Evolutionary conservation across 2,797 vertebrate species (phyloP), one percentile per base, ranked within the genome.

Genomic region (Tadarida brasiliensis): DNA sequence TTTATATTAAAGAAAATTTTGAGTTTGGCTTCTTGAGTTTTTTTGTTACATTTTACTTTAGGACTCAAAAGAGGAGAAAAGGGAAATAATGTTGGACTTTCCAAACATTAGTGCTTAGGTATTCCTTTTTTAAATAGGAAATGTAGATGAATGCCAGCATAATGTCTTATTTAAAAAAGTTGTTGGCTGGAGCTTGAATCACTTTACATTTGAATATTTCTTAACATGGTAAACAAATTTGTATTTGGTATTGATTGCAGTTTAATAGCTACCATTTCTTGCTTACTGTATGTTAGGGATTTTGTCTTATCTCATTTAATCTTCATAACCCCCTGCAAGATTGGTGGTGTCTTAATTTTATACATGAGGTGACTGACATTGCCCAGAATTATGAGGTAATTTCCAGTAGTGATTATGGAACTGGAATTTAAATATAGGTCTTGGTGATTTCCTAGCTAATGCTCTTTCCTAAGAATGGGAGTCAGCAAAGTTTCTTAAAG

Each of bases 191-290:
- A 28, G 47, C 30, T 80, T 95, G 39, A 93, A 61, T 96, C 65
- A n/a, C 12, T 74, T 85, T 80, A 33, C 19, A 67, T 91, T 90
- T 90, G 67, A 87, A 11, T 86, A 30, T 83, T 91, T 87, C 35
- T 81, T 92, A 57, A 39, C 39, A 26, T n/a, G 19, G 35, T 59
- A 67, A 56, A 68, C 39, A 87, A 30, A 83, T 92, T 89, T 81
- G 11, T 86, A 56, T 87, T 83, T 88, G 71, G 20, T 61, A 71
- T 94, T 93, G 56, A 81, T 77, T 88, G 54, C 26, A 77, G 30
- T 90, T 96, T 73, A 95, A 57, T 74, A 78, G n/a, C 83, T 86
- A 19, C 54, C 17, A 67, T 76, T 92, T 77, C 20, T 47, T 94
- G 39, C 54, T 81, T 87, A 33, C 28, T 4, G 1, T 56, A 6